These are phyloP conservation scores for Mesochorus sp. DNA, from an alignment of 2,888 invertebrate genomes.

Conservation along the genomic window DNA sequence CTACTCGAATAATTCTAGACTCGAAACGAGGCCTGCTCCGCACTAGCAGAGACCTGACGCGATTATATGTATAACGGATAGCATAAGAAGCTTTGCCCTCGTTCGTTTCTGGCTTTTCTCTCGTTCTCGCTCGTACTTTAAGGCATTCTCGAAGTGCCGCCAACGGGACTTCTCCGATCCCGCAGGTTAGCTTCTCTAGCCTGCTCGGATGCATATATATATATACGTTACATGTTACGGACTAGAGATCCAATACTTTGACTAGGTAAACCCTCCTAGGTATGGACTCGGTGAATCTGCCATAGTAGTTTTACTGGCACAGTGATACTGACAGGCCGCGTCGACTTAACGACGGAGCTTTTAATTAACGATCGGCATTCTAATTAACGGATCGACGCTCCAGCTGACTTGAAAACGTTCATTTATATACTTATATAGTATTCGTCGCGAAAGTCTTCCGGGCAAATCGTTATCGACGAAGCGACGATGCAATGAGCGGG, in stretches of 20 bases:
- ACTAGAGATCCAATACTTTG: slow-evolving; percentile 22
- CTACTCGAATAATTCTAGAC: slow-evolving; percentile 67
- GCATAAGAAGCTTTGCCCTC: slow-evolving; percentile 16
- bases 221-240: background rate
- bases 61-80: slow-evolving; percentile 1
- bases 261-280: background rate
- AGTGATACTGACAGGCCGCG: slow-evolving; percentile 30
- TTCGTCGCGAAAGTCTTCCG: slow-evolving; percentile 1
- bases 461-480: slow-evolving; percentile 70
- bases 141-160: slow-evolving; percentile 27
- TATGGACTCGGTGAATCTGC: no score
- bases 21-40: slow-evolving; percentile 60
- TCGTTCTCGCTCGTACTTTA: slow-evolving; percentile 11
- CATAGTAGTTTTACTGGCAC: background rate
- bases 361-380: slow-evolving; percentile 77
- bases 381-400: slow-evolving; percentile 70
- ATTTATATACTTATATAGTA: background rate
- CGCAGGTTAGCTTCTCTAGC: slow-evolving; percentile 4
- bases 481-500: background rate
- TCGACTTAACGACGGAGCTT: slow-evolving; percentile 69
- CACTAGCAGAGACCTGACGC: slow-evolving; percentile 18
- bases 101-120: slow-evolving; percentile 14
- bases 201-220: background rate
- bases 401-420: background rate
- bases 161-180: slow-evolving; percentile 17